These are phyloP conservation scores for Natrix natrix DNA, from an alignment of 2,797 vertebrate species.

Conservation along the genomic window DNA sequence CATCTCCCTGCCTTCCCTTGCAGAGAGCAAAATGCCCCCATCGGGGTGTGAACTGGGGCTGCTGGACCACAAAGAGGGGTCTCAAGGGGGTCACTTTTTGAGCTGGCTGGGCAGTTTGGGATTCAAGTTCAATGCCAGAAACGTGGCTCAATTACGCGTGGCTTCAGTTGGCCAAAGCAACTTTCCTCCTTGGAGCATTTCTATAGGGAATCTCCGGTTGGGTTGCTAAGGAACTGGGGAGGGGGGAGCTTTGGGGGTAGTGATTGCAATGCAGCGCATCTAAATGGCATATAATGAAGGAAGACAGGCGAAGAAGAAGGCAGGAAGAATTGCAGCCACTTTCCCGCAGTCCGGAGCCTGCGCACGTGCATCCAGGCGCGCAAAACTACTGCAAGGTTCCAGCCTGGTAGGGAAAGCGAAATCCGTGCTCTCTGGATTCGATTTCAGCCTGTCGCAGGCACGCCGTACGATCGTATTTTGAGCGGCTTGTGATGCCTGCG, in stretches of 20 bases:
- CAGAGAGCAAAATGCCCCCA: not conserved
- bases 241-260: not conserved
- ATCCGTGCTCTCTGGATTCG: not conserved
- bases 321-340: not conserved
- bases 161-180: not conserved
- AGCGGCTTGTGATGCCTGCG: not conserved
- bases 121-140: not conserved
- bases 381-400: not conserved
- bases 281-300: not conserved
- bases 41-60: not conserved
- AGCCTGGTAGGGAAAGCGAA: accelerated
- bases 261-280: not conserved
- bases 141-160: not conserved
- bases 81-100: not conserved
- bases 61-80: not conserved
- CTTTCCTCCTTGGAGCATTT: not conserved
- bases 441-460: not conserved
- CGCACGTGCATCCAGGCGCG: not conserved
- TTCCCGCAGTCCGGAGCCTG: not conserved
- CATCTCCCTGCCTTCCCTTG: not conserved
- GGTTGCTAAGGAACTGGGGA: not conserved
- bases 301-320: not conserved
- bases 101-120: not conserved
- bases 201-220: not conserved
- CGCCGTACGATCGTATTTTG: too few species aligned